phyloP scores from a whole-genome alignment of 2,113 vertebrate species.

The Lichenostomus cassidix region DNA sequence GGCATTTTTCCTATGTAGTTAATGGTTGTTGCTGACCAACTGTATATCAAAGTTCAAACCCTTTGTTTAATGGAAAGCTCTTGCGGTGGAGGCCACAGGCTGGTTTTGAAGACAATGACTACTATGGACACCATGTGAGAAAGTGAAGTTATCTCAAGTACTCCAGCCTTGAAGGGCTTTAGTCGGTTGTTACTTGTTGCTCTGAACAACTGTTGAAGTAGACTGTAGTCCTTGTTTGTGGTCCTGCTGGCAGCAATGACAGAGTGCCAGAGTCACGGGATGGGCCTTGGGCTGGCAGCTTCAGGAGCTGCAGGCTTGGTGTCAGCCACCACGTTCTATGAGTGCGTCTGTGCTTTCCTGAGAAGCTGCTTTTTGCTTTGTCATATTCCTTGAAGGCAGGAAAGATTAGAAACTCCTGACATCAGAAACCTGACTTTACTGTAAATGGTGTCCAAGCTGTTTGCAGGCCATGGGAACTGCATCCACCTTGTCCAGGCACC shows the following conservation, averaged over 20 bases:
- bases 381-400: not conserved
- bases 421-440: not conserved
- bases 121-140: not conserved
- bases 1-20: not conserved
- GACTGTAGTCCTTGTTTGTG: not conserved
- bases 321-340: not conserved
- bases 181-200: not conserved
- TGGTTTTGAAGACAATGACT: not conserved
- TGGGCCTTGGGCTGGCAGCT: not conserved
- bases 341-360: not conserved
- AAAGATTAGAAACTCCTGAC: not conserved
- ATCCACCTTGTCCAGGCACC: not conserved
- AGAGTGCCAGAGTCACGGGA: not conserved
- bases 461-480: not conserved
- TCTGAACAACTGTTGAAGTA: not conserved
- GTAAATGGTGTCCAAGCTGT: not conserved
- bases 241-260: not conserved
- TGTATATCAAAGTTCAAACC: not conserved
- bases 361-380: not conserved
- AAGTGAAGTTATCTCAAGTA: not conserved
- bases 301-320: not conserved
- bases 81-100: not conserved
- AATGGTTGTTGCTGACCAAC: not conserved
- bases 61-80: not conserved
- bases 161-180: not conserved